Evolutionary conservation across 1,140 invertebrate genomes (phyloP), one percentile per base, ranked within the genome.

Genomic region (Kradibia gibbosae): DNA sequence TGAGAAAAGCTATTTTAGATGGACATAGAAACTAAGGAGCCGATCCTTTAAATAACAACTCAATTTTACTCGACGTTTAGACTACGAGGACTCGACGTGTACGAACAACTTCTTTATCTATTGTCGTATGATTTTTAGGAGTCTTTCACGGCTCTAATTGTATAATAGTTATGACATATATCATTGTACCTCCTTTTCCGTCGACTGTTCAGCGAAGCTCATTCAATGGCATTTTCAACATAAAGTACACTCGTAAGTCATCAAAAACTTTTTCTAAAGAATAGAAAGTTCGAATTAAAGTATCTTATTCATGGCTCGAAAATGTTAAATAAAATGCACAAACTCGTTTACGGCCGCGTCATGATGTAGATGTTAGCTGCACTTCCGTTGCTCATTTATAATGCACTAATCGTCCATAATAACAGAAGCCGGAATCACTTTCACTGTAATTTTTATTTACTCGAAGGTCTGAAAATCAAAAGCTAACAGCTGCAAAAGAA

Each of bases 231-330:
- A 67, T 67, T 67, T 67, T 39, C 17, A 34, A 39, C 15, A 22
- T 67, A 67, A 67, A 34, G 11, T 39, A 65, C 34, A 65, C 36
- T 65, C 34, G 36, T 65, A 65, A 8, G 28, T 22, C 28, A 36
- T 67, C 1, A n/a, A 4, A n/a, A 39, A n/a, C 31, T 39, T 4
- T 22, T 67, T 67, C 34, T 39, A 39, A 39, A 67, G 36, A 39
- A 67, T 67, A 39, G 62, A 67, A 67, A 67, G 34, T 65, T 65
- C 17, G 36, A 65, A 36, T 36, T 36, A 25, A 62, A 62, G 17
- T 13, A 25, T 62, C 34, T 28, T 62, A 36, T 65, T 65, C 62
- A 34, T 22, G 17, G 31, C 3, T 34, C 31, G 36, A 8, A 65
- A 65, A 65, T 36, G 3, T 36, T 28, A 5, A 65, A 65, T 65